Conservation (phyloP, 2,113 vertebrate genomes). For the Colistium nudipinnis region DNA sequence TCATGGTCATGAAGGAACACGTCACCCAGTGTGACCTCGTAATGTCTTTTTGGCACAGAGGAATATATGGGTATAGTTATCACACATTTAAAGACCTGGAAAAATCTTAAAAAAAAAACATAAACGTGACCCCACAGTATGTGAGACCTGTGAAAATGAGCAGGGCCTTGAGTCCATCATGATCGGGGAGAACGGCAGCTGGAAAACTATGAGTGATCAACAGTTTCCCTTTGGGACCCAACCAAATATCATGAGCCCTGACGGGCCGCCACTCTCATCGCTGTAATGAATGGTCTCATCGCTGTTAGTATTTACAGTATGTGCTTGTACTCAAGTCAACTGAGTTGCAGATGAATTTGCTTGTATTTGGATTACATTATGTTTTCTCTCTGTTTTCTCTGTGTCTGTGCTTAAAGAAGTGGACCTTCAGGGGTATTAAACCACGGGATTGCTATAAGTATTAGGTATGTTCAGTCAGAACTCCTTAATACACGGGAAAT, state of each 20-base stretch:
- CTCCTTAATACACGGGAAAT: too few relatives aligned
- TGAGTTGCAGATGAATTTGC: too few relatives aligned
- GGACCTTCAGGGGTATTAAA: conserved; percentile 3
- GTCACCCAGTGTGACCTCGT: background rate
- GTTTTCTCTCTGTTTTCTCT: background rate
- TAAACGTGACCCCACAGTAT: too few relatives aligned
- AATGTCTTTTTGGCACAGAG: background rate
- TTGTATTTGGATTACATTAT: conserved; percentile 11
- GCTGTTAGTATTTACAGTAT: too few relatives aligned
- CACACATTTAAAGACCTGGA: too few relatives aligned
- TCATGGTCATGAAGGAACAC: background rate
- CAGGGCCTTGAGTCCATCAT: conserved; percentile 49
- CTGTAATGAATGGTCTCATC: conserved; percentile 60
- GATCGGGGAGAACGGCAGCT: conserved; percentile 61
- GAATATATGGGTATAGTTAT: too few relatives aligned
- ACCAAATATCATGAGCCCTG: conserved; percentile 74
- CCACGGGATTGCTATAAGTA: too few relatives aligned
- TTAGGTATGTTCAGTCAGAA: too few relatives aligned
- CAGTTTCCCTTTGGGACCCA: conserved; percentile 41
- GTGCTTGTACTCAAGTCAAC: too few relatives aligned
- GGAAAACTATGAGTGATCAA: conserved; percentile 56
- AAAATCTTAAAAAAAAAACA: too few relatives aligned
- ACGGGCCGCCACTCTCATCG: conserved; percentile 62
- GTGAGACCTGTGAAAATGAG: conserved; percentile 36
- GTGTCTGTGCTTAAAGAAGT: conserved; percentile 26